phyloP scores from a whole-genome alignment of 2,888 invertebrate genomes.

The Cyrtodaria siliqua region DNA sequence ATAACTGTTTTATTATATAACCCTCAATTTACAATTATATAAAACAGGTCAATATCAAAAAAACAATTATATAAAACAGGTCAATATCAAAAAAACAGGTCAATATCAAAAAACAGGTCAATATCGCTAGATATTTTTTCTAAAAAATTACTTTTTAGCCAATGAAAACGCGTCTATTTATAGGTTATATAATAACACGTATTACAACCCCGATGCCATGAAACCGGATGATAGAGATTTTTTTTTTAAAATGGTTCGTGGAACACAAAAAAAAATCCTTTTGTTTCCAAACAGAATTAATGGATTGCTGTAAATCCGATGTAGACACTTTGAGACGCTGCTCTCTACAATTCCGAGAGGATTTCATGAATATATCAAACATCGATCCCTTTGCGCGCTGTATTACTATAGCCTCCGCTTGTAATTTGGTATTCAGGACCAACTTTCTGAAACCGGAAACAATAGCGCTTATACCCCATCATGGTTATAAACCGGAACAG shows the following conservation, averaged over 20 bases:
- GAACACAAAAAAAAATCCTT: constrained; percentile 28
- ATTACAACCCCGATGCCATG: too few relatives aligned
- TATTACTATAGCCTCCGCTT: constrained; percentile 56
- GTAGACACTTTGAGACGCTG: constrained; percentile 50
- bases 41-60: too few relatives aligned
- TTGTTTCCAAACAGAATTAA: constrained; percentile 38
- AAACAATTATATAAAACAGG: too few relatives aligned
- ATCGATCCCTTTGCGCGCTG: constrained; percentile 53
- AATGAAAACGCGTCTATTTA: too few relatives aligned
- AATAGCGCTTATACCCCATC: constrained; percentile 56
- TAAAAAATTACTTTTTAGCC: too few relatives aligned
- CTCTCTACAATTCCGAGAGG: constrained; percentile 36
- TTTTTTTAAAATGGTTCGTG: constrained; percentile 51
- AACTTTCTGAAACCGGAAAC: constrained; percentile 34
- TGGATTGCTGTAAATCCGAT: constrained; percentile 45
- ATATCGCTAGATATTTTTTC: too few relatives aligned
- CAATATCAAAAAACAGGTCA: too few relatives aligned
- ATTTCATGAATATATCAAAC: constrained; percentile 38
- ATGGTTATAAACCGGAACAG: constrained; percentile 54
- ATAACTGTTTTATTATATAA: too few relatives aligned
- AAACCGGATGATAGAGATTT: too few relatives aligned
- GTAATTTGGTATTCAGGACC: constrained; percentile 48
- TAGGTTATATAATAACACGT: too few relatives aligned
- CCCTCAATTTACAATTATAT: too few relatives aligned
- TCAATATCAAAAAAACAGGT: too few relatives aligned